Conservation (phyloP, 2,797 vertebrate species). For the Pangasius djambal region DNA sequence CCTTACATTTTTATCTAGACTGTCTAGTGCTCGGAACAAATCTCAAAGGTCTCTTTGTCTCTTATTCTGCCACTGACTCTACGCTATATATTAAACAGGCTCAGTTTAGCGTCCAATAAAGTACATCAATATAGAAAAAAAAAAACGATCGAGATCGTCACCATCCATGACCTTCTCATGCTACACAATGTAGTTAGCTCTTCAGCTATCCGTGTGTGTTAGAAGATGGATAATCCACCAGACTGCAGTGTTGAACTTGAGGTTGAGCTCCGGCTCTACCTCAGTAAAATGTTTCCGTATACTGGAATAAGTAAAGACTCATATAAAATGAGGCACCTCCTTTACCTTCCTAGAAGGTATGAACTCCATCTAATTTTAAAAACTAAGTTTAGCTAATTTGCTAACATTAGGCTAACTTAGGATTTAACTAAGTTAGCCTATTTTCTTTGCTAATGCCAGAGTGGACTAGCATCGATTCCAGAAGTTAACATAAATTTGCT, state of each 20-base stretch:
- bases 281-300: not conserved
- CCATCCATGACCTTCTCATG: not conserved
- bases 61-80: not conserved
- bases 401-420: not conserved
- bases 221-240: not conserved
- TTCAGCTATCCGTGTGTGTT: not conserved
- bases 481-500: not conserved
- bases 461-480: not conserved
- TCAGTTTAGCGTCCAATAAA: not conserved
- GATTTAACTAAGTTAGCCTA: not conserved
- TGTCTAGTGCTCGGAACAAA: not conserved
- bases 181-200: not conserved
- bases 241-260: not conserved
- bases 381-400: not conserved
- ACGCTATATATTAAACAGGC: not conserved
- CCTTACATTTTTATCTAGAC: not conserved
- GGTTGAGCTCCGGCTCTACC: not conserved
- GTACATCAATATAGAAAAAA: not conserved
- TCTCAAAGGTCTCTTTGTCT: not conserved
- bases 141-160: not conserved
- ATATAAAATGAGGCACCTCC: not conserved
- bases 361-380: not conserved
- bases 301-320: not conserved
- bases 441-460: not conserved
- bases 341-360: not conserved